Evolutionary conservation across 2,888 invertebrate genomes (phyloP), one percentile per base, ranked within the genome.

Genomic region (Latrodectus elegans): DNA sequence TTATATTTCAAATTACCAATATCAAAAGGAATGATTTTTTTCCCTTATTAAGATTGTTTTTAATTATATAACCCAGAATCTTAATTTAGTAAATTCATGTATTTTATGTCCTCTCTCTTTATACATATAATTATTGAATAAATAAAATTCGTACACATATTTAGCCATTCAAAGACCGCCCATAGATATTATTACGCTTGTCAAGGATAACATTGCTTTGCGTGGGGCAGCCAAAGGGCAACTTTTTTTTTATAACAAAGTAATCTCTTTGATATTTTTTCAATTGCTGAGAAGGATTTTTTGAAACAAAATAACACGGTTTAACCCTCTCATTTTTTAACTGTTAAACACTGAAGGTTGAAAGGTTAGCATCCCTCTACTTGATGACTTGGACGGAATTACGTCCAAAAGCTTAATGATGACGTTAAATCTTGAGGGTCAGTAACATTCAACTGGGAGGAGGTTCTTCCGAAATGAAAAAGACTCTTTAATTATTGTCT

Each of bases 361-460:
- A 8, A 49, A 53, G 82, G 82, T 75, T 75, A 81, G 65, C 64
- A 72, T n/a, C 68, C 73, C 26, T 67, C 49, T 15, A 53, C 67
- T 68, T 78, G 82, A 82, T 75, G 79, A 79, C 22, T 79, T 51
- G 12, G 15, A 49, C 38, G 70, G 75, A 70, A 70, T 77, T 70
- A 52, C 68, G 68, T 38, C 67, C n/a, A 70, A 75, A 82, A 55
- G 53, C 60, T 74, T 49, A 67, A 51, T 55, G 68, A 22, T 49
- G 70, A 70, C 53, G 70, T 68, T 52, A 49, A 52, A 55, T 60
- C 53, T 26, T 68, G 52, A 65, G 75, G 82, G 68, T 82, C 82
- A 82, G 75, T 75, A 82, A 82, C 75, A 67, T 51, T 52, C 51
- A 51, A 14, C 26, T 15, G 53, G 73, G 67, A 53, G 82, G 60